Conservation (phyloP, 92 coral and sea anemone genomes). For the Porites rus region DNA sequence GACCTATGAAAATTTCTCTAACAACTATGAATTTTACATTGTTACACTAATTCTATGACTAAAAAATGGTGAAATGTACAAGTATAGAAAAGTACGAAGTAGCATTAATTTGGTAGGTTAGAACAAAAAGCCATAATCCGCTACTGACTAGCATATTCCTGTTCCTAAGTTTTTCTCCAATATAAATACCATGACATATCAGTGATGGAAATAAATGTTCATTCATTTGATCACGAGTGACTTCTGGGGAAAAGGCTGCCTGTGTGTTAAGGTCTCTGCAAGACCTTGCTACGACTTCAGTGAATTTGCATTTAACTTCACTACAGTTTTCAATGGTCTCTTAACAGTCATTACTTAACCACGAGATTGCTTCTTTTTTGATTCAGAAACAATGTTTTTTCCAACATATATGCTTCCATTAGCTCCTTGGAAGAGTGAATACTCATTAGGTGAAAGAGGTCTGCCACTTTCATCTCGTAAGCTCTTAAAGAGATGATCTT, state of each 20-base stretch:
- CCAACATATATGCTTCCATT: conserved; percentile 83
- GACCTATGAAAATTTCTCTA: background rate
- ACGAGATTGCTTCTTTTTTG: conserved; percentile 27
- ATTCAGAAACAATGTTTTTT: conserved; percentile 61
- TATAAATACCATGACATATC: background rate
- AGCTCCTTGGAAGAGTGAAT: conserved; percentile 83
- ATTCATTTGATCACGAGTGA: too few species aligned
- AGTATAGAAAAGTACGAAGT: too few species aligned
- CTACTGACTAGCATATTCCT: background rate
- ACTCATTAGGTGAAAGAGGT: conserved; percentile 79
- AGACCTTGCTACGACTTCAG: background rate
- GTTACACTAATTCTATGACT: background rate
- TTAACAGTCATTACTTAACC: background rate
- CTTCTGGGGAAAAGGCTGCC: background rate
- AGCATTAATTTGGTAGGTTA: background rate
- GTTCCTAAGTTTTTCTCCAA: background rate
- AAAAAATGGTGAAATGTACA: too few species aligned
- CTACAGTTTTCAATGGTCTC: background rate
- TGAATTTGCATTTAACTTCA: background rate
- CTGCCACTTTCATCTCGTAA: conserved; percentile 79
- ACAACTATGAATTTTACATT: background rate
- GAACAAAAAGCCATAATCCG: background rate
- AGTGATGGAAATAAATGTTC: background rate
- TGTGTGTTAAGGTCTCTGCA: background rate
- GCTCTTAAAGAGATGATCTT: conserved; percentile 68